Evolutionary conservation across 1,140 invertebrate species (phyloP), one percentile per base, ranked within the genome.

Genomic region (Drosophila subpulchrella): DNA sequence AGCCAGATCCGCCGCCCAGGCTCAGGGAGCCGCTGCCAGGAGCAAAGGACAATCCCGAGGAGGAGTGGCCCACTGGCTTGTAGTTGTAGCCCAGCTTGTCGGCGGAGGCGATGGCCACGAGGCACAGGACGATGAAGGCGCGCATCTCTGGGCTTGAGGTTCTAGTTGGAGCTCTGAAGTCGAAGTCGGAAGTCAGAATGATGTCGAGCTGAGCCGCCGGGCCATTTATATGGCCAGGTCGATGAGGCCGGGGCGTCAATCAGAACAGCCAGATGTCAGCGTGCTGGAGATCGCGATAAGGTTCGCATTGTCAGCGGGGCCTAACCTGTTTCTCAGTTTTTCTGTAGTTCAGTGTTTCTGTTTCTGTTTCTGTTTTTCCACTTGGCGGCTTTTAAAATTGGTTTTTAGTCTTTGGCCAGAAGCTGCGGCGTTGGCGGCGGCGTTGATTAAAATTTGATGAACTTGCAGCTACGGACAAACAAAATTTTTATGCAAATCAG

Each of bases 391-490:
- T 48, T 53, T 51, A 56, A 15, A 11, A 27, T 36, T 11, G 13
- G 46, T 32, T 76, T 59, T 72, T 56, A 62, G 47, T 39, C 15
- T n/a, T 20, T 46, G 42, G 42, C 5, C 50, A 44, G 47, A 53
- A 46, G 36, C 24, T 6, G 39, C 42, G 42, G 34, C 67, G 62
- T 55, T 47, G 68, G 38, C 81, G 68, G 71, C 71, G 72, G 81
- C 58, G 79, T 80, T 83, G 84, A 88, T 89, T 83, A 71, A 89
- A 89, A 80, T 88, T 89, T 88, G 83, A 88, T 88, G 84, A 88
- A 89, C 80, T 80, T 83, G 66, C 83, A 82, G 67, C 53, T 80
- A 60, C 67, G 78, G 78, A 82, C 71, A 68, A 70, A 70, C 71
- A 53, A 83, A 82, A 88, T 88, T 83, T 79, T 68, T 88, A 88